Base-by-base conservation (phyloP, 2,888 invertebrate genomes). In the Melinaea marsaeus region DNA sequence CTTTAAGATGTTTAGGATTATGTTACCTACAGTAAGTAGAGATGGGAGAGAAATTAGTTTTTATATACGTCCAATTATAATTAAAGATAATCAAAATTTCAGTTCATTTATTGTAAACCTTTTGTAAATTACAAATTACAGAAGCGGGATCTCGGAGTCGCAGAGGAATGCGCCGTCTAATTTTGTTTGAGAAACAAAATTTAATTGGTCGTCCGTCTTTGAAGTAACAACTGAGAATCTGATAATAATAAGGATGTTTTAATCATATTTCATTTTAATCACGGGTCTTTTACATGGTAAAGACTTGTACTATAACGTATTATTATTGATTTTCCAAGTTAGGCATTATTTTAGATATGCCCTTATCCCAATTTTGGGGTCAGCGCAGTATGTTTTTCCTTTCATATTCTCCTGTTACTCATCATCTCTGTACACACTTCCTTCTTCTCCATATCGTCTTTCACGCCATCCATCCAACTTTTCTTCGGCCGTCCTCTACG, bases 171-270 rank as follows among this genome's bases (percentile, higher is more conserved):
- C 62, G 62, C 62, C 51, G 57, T 65, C 66, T 68, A 66, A 68
- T 66, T 68, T 62, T 61, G 68, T 66, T 62, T 61, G 57, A 64
- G 64, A 66, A 62, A 64, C 64, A 64, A 64, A 68, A 64, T 68
- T 70, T 68, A 67, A 70, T 70, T 68, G 58, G 62, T 65, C 48
- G 58, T 33, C 48, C 60, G 56, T 58, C 64, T 60, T 64, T 68
- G 61, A 64, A 64, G 57, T 66, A 57, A 63, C 56, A 46, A 51
- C 61, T 64, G 58, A 64, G 58, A 33, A 55, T 9, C 42, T 61
- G 64, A 61, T 57, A 63, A 61, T 55, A 51, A 51, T 51, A 32
- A 51, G 32, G 32, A 51, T 32, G 51, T 51, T 51, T 51, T 32
- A 22, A 51, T 51, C 22, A 51, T 32, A 51, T 51, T 51, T 32